Conservation (phyloP, 2,888 invertebrate species). For the Diloba caeruleocephala region DNA sequence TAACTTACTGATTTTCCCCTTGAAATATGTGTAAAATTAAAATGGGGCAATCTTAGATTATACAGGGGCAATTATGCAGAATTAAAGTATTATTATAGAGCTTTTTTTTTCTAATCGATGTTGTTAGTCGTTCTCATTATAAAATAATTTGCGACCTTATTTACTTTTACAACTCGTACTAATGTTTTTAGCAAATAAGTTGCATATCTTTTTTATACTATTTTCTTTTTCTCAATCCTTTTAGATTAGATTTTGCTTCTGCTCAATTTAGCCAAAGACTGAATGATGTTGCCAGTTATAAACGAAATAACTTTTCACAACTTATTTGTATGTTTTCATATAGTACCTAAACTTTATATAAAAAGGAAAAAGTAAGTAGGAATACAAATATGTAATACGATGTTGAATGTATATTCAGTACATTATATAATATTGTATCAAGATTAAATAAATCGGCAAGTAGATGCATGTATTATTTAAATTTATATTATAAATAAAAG, state of each 20-base stretch:
- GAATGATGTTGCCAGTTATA: slow-evolving; percentile 62
- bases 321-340: slow-evolving; percentile 41
- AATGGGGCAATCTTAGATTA: no score
- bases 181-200: slow-evolving; percentile 20
- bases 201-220: slow-evolving; percentile 8
- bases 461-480: slow-evolving; percentile 19
- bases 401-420: no score
- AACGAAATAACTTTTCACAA: slow-evolving; percentile 43
- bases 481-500: no score
- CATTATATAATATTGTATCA: slow-evolving; percentile 7
- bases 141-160: background rate
- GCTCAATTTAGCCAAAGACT: slow-evolving; percentile 85
- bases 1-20: no score
- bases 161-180: background rate
- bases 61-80: no score
- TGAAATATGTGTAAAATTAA: no score
- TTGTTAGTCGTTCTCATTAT: slow-evolving; percentile 22
- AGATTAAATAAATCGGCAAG: slow-evolving; percentile 4
- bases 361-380: background rate
- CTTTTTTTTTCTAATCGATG: background rate
- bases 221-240: slow-evolving; percentile 7
- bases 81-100: no score
- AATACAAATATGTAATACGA: no score
- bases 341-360: slow-evolving; percentile 4
- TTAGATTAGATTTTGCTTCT: slow-evolving; percentile 55